Base-by-base conservation (phyloP, 2,888 invertebrate genomes). In the Mythimna pallens region DNA sequence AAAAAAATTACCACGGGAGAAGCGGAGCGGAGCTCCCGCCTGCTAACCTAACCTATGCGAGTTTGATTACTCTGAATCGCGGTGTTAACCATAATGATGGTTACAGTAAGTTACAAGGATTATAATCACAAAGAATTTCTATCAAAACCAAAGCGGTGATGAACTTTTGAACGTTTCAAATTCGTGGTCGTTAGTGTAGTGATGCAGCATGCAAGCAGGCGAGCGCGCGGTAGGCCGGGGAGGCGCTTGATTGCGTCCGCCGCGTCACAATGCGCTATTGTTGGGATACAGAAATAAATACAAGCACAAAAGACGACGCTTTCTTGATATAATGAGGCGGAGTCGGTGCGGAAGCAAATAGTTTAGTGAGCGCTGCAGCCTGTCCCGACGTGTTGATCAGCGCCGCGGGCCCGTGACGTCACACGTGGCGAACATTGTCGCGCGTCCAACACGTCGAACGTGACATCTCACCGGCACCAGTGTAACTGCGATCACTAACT, bases 231-330 rank as follows among this genome's bases (percentile, higher is more conserved):
- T 17, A 20, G 34, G 50, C n/a, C 22, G 64, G 12, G 17, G 52
- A 40, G 64, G 22, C 20, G 65, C 57, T 55, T 84, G 84, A 84
- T 84, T 85, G 81, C 84, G 71, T 84, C 86, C 85, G 83, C 75
- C 69, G 76, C 79, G 80, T 85, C 87, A 87, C 87, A 87, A 87
- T 87, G 81, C 81, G 57, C 86, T 70, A 86, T 87, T 87, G 87
- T 87, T 78, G 68, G 30, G 66, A 70, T 70, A 80, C 83, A 83
- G 71, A 85, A 83, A 87, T 83, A 86, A 77, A 81, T 70, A 81
- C 57, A 65, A 79, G 65, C 68, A 87, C 78, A 87, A 87, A 86
- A 87, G 87, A 69, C 65, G 77, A 71, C 70, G 81, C 64, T 82
- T 73, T 79, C 82, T 80, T 70, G 72, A 65, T 80, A 71, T 86